Evolutionary conservation across 2,113 vertebrate genomes (phyloP).

Genomic region (Apus apus): DNA sequence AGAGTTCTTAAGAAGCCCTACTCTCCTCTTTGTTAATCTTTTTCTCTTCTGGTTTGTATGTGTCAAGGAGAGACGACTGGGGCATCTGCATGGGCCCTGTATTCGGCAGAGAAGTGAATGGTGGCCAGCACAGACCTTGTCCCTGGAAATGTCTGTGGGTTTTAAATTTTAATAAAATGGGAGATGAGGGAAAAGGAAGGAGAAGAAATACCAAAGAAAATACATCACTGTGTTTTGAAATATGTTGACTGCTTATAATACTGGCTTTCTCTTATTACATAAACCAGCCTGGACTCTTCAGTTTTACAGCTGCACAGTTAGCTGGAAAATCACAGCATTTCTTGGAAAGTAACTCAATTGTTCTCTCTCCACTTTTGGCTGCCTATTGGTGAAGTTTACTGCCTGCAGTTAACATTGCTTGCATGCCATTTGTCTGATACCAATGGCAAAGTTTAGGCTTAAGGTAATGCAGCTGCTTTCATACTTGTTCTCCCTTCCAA

Average conservation of each 20-base stretch:
- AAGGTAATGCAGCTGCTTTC: background rate
- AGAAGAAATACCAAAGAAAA: background rate
- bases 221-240: background rate
- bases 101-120: background rate
- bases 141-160: background rate
- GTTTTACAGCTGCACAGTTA: background rate
- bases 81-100: background rate
- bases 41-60: background rate
- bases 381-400: background rate
- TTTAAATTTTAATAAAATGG: background rate
- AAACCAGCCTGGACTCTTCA: background rate
- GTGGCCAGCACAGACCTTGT: background rate
- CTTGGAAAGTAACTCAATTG: background rate
- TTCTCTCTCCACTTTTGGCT: background rate
- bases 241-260: background rate
- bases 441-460: background rate
- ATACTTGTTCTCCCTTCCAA: background rate
- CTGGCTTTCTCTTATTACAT: background rate
- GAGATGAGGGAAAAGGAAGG: background rate
- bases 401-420: background rate
- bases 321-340: slow-evolving; percentile 27
- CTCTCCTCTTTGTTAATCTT: background rate
- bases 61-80: background rate
- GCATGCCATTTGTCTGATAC: slow-evolving; percentile 18
- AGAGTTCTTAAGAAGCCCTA: background rate